These are phyloP conservation scores for Tachysurus fulvidraco DNA, from an alignment of 2,113 vertebrate species.

Conservation along the genomic window DNA sequence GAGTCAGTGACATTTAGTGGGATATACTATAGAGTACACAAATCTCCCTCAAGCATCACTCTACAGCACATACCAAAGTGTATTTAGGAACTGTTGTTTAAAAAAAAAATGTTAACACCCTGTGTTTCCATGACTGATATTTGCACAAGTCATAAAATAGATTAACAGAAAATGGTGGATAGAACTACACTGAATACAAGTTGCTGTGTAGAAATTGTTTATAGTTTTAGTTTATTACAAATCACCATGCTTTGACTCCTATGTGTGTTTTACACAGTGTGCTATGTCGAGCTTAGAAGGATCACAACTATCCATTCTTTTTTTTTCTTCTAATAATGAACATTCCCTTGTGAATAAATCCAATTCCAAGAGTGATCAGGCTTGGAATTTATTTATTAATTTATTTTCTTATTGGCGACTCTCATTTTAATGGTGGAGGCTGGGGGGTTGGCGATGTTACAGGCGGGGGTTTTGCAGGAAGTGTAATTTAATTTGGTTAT, in stretches of 20 bases:
- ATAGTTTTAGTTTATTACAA: not conserved
- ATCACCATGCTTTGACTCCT: not conserved
- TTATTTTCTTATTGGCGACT: conserved; percentile 59
- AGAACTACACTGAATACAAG: not conserved
- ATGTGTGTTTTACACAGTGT: conserved; percentile 15
- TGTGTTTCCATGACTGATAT: not conserved
- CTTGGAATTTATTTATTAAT: conserved; percentile 45
- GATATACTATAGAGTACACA: not conserved
- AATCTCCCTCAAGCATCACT: not conserved
- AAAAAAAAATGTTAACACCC: not conserved
- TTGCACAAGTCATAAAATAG: not conserved
- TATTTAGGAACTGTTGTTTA: not conserved
- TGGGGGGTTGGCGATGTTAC: conserved; percentile 70
- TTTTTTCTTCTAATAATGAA: conserved; percentile 34
- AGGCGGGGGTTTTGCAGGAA: conserved; percentile 70
- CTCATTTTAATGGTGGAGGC: conserved; percentile 73
- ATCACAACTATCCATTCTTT: conserved; percentile 36
- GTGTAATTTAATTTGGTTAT: conserved; percentile 79
- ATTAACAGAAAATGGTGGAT: not conserved
- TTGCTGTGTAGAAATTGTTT: not conserved
- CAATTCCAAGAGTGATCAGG: conserved; percentile 39
- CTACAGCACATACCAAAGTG: not conserved
- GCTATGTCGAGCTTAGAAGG: conserved; percentile 6
- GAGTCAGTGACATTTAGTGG: not conserved
- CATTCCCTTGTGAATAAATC: conserved; percentile 43